Base-by-base conservation (phyloP, 53 echinoderm and acorn worm species). In the Henricia sp. region DNA sequence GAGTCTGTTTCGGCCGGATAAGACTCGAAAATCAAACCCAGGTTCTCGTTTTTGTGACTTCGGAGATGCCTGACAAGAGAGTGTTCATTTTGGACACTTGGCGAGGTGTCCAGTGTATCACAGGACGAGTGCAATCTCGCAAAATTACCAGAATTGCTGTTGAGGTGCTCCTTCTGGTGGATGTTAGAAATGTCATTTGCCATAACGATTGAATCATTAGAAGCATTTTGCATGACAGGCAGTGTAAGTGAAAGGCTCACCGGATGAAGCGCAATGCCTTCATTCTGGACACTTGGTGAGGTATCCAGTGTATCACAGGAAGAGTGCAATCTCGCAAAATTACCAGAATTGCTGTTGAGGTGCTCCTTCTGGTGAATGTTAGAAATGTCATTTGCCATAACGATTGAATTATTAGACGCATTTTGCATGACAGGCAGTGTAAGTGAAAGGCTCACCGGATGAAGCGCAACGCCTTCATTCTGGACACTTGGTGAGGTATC, bases 121-220 rank as follows among this genome's bases (percentile, higher is more conserved):
- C 48, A 20, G 9, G 38, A 20, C 0, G 39, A 6, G 40, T 80
- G 64, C 48, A 30, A 80, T 20, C 63, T 50, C 17, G 80, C 80
- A 29, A 80, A 63, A 48, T 11, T 32, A 30, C n/a, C 50, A 17
- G 80, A 64, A 9, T 80, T 64, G 48, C 48, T 80, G 30, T 62
- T 80, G 63, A 80, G 80, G 36, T 80, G 80, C 28, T 80, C 64
- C 29, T 35, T 29, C 80, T 64, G 80, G 64, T 80, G 80, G n/a
- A n/a, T n/a, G n/a, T n/a, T n/a, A n/a, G n/a, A n/a, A n/a, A n/a
- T n/a, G n/a, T n/a, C n/a, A n/a, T n/a, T n/a, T n/a, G n/a, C n/a
- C n/a, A n/a, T n/a, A n/a, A n/a, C n/a, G n/a, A n/a, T n/a, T n/a
- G n/a, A n/a, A n/a, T n/a, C n/a, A n/a, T n/a, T n/a, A n/a, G n/a